Evolutionary conservation across 1,140 invertebrate species (phyloP).

Genomic region (Trichomalopsis sarcophagae): DNA sequence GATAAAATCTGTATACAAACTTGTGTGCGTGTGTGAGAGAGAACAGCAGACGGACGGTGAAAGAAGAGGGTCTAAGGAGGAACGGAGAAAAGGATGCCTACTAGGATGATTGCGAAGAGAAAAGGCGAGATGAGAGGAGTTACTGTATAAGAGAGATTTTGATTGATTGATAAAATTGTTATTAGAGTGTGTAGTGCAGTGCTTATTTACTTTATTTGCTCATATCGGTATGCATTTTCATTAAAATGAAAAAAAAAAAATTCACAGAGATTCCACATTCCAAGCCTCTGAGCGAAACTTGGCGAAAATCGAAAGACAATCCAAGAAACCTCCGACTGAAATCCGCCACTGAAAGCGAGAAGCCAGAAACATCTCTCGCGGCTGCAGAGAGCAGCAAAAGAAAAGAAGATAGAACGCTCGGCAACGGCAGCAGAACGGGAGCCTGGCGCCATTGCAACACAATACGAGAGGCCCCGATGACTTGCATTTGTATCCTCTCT

Average conservation of each 20-base stretch:
- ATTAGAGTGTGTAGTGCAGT: not conserved
- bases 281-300: too few relatives aligned
- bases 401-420: conserved; percentile 46
- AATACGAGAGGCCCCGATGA: conserved; percentile 68
- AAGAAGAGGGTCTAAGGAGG: not conserved
- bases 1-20: conserved; percentile 40
- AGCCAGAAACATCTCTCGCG: not conserved
- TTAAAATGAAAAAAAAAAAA: not conserved
- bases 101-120: conserved; percentile 40
- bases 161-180: conserved; percentile 34
- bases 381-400: not conserved
- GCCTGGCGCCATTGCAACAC: conserved; percentile 73
- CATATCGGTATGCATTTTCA: not conserved
- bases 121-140: conserved; percentile 2
- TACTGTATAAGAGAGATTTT: not conserved
- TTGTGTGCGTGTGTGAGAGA: not conserved
- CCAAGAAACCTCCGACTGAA: not conserved
- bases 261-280: too few relatives aligned
- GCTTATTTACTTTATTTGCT: not conserved
- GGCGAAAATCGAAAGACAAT: not conserved
- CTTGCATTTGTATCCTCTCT: conserved; percentile 70
- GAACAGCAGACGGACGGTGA: not conserved
- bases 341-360: not conserved
- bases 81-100: not conserved
- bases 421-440: conserved; percentile 65